Evolutionary conservation across 1,140 invertebrate species (phyloP), one percentile per base, ranked within the genome.

Genomic region (Camponotus vicinus): DNA sequence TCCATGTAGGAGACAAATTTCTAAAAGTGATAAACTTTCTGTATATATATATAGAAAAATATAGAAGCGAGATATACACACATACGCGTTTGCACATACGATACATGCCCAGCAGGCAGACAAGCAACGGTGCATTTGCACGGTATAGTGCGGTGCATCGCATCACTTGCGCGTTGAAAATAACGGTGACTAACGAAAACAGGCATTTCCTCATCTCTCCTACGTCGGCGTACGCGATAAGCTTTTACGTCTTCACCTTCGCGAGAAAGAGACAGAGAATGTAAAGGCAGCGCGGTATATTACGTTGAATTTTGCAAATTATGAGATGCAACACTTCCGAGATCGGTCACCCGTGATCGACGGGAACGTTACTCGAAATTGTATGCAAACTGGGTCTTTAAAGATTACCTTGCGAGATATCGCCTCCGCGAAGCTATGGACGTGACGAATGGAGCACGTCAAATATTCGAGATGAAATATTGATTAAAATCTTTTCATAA

Each of bases 101-200:
- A 83, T 80, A 42, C 32, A 83, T 73, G 69, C 55, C 79, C 52
- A 73, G 79, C 79, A 83, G 79, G 79, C 79, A 83, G 69, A 32
- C 55, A 45, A 77, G 88, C 84, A 86, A 86, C 66, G 59, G 55
- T 83, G 88, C 88, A 89, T 89, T 89, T 86, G 75, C 87, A 82
- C 76, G 87, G 80, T 61, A 84, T 67, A 75, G 85, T 66, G 75
- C 76, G 84, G 52, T 78, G 87, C 87, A 87, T 86, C 76, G 88
- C 76, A 87, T 64, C 64, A 66, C 71, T 63, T 70, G 32, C 73
- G 61, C 87, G 87, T 88, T 88, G 73, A 88, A 89, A 89, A 89
- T 89, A 89, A 89, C 88, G 87, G 88, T 89, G 88, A 89, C 88
- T 89, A 89, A 89, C 85, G 88, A 89, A 89, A 89, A 89, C 66